Evolutionary conservation across 1,140 invertebrate species (phyloP), one percentile per base, ranked within the genome.

Genomic region (Mactra quadrangularis): DNA sequence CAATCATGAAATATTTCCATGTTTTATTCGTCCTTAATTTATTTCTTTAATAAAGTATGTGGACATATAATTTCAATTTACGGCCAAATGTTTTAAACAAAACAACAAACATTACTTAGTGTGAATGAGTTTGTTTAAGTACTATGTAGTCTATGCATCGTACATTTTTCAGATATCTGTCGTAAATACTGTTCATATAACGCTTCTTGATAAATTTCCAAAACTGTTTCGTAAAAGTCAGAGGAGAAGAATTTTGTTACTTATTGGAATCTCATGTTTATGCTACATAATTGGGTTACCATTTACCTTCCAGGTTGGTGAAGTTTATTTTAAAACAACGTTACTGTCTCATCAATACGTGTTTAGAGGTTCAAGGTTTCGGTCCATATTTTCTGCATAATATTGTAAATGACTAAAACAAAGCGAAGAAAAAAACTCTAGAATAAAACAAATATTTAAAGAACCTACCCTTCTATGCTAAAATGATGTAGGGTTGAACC

Each of bases 201-300:
- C 89, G 0, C 81, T 90, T 6, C 22, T 89, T 57, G 89, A 90
- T 64, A 82, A 74, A 38, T 90, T 88, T 55, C 87, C 88, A 52
- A 41, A 84, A 2, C 75, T 91, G 33, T 90, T 94, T 55, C 86
- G 92, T 0, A 79, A 68, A 4, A 77, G 87, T 25, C 91, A 93
- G 0, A 84, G 91, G 27, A 78, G 92, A 17, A 89, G 95, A 76
- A 92, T 94, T 50, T 93, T 93, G 66, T 95, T 96, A 74, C 95
- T 96, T 11, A 89, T 94, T 2, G 88, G 82, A 0, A 94, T 95
- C 41, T 95, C 95, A 85, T 3, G 93, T 3, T 29, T 95, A 1
- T 95, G 95, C 91, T 96, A 95, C 85, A 79, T 94, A 3, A 86
- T 96, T 25, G 95, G 96, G 68, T 92, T 96, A 35, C 94, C 95